Evolutionary conservation across 2,113 vertebrate genomes (phyloP), one percentile per base, ranked within the genome.

Genomic region (Cottus gobio): DNA sequence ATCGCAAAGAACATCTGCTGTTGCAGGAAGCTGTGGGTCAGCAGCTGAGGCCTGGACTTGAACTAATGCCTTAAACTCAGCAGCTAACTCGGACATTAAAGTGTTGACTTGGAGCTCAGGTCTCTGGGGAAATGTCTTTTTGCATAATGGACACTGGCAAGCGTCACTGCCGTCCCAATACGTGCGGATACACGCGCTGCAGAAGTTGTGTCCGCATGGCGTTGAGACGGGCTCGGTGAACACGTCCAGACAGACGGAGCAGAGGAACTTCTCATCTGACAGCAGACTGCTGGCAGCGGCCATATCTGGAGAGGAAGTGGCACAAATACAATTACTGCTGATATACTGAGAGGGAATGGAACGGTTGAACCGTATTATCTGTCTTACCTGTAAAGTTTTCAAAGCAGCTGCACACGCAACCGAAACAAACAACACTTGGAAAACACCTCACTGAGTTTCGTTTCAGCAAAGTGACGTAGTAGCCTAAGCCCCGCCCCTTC

Each of bases 181-280:
- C 22, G 30, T 50, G 11, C 72, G 12, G 58, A 87, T 82, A 60
- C 81, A 85, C 4, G 15, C 18, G 0, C 28, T 48, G 77, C 84
- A 90, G 74, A 86, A 86, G 71, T 88, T 88, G 63, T 88, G 86
- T 54, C 86, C 86, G 75, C 86, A 83, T 6, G 76, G 65, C 0
- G 69, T 85, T n/a, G 87, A 52, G 12, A 89, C 82, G 7, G 79
- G 86, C 28, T 85, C 4, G 15, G 46, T 87, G 10, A 88, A 88
- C 66, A 90, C 70, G 0, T 88, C 79, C 78, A 85, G 71, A 31
- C 86, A 86, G 9, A 86, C 18, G 12, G 84, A 75, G 28, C 85
- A 90, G n/a, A 75, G 54, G 71, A 83, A 81, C 57, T 12, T 72
- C 5, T 87, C 85, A 50, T 81, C 70, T 71, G 70, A 79, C 44